These are phyloP conservation scores for Drosophila phalerata DNA, from an alignment of 2,888 invertebrate species.

Conservation along the genomic window DNA sequence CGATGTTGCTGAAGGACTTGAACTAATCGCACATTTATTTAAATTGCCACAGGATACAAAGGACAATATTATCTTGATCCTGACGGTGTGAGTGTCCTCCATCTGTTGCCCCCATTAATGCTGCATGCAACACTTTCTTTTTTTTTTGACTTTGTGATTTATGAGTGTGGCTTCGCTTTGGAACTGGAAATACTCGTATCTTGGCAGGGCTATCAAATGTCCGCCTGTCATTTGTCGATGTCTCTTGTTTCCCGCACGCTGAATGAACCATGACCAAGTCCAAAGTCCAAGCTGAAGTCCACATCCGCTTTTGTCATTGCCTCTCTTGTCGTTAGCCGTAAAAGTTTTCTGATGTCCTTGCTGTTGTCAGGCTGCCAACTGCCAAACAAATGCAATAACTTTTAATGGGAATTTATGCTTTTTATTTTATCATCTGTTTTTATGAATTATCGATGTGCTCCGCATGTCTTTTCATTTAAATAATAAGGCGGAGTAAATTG, in stretches of 20 bases:
- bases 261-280: slow-evolving; percentile 26
- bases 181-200: slow-evolving; percentile 3
- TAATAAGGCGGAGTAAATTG: background rate
- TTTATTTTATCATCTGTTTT: slow-evolving; percentile 49
- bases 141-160: slow-evolving; percentile 45
- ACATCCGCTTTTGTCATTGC: background rate
- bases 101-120: slow-evolving; percentile 19
- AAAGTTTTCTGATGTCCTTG: slow-evolving; percentile 38
- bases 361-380: slow-evolving; percentile 39
- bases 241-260: slow-evolving; percentile 33
- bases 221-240: slow-evolving; percentile 60
- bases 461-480: slow-evolving; percentile 12
- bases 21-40: slow-evolving; percentile 44
- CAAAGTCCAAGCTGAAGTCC: slow-evolving; percentile 4
- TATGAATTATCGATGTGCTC: slow-evolving; percentile 47
- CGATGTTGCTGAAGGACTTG: slow-evolving; percentile 14
- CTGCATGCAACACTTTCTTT: slow-evolving; percentile 27
- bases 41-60: slow-evolving; percentile 17
- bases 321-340: slow-evolving; percentile 24
- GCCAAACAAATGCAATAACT: slow-evolving; percentile 62
- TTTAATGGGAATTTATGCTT: slow-evolving; percentile 76
- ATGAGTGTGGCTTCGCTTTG: slow-evolving; percentile 35
- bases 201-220: slow-evolving; percentile 42
- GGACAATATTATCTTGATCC: slow-evolving; percentile 15
- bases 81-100: slow-evolving; percentile 4